These are phyloP conservation scores for Danaus chrysippus DNA, from an alignment of 2,888 invertebrate genomes.

Conservation along the genomic window DNA sequence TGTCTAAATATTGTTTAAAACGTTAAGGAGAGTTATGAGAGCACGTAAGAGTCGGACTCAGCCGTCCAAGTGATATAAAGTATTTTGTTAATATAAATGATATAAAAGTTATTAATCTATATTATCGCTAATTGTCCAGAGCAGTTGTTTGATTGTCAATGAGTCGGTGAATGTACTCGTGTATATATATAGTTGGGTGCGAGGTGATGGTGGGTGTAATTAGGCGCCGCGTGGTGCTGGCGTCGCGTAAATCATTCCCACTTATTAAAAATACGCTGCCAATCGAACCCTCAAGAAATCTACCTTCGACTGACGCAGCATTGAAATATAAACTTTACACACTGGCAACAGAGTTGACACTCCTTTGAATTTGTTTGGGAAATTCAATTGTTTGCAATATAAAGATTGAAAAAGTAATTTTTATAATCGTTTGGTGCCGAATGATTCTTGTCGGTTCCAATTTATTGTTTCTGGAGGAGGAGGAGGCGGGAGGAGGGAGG, in stretches of 20 bases:
- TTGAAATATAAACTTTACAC: slow-evolving; percentile 31
- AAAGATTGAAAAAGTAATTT: slow-evolving; percentile 47
- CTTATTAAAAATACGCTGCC: slow-evolving; percentile 73
- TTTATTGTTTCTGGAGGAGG: slow-evolving; percentile 38
- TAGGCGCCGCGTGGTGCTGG: slow-evolving; percentile 68
- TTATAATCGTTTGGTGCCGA: slow-evolving; percentile 45
- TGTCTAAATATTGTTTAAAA: neutral
- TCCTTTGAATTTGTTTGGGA: slow-evolving; percentile 16
- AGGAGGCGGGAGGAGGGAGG: too few relatives aligned
- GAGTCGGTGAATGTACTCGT: slow-evolving; percentile 23
- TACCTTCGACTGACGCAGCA: slow-evolving; percentile 39
- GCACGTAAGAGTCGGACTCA: slow-evolving; percentile 4
- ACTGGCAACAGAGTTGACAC: slow-evolving; percentile 25
- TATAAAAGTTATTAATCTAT: neutral
- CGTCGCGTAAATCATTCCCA: slow-evolving; percentile 72
- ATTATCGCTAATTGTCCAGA: slow-evolving; percentile 24
- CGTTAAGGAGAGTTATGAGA: slow-evolving; percentile 2
- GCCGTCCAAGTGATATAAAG: neutral
- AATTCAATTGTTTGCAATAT: slow-evolving; percentile 36
- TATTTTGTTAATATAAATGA: too few relatives aligned
- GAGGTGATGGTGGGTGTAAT: slow-evolving; percentile 50
- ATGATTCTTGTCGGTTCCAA: slow-evolving; percentile 50
- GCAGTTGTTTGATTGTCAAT: slow-evolving; percentile 26
- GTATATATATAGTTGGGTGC: slow-evolving; percentile 51
- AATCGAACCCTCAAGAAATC: slow-evolving; percentile 69